Percentiles rank a stretch among this genome's conserved stretches.
phyloP scores from a whole-genome alignment of 2,113 vertebrate species.

The Atlantisia rogersi region DNA sequence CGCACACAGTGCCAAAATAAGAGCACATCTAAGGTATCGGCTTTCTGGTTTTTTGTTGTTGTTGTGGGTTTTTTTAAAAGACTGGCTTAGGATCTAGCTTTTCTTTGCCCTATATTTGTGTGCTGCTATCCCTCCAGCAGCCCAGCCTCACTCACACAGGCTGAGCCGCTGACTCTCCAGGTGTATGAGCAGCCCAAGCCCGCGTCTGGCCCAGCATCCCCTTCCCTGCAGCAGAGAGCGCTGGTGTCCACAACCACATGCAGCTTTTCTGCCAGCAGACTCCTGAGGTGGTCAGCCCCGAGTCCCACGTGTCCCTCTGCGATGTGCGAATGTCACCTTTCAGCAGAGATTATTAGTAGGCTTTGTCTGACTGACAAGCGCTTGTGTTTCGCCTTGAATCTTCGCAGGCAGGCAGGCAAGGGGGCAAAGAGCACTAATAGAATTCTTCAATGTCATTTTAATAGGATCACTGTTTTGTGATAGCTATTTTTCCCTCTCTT shows the following conservation, averaged over 20 bases:
- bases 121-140: background rate
- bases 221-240: background rate
- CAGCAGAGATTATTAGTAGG: background rate
- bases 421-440: slow-evolving; percentile 57
- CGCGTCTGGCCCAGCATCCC: accelerated
- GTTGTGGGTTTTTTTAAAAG: background rate
- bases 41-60: too few relatives aligned
- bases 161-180: background rate
- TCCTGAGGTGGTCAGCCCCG: background rate
- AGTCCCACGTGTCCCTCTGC: background rate
- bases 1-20: background rate
- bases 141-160: accelerated
- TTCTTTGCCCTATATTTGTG: background rate
- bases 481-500: slow-evolving; percentile 13
- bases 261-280: background rate
- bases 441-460: slow-evolving; percentile 60
- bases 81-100: background rate
- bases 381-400: background rate
- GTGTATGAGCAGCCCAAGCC: accelerated
- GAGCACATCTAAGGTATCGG: too few relatives aligned
- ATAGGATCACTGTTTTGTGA: slow-evolving; percentile 46
- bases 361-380: slow-evolving; percentile 36
- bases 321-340: slow-evolving; percentile 19
- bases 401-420: slow-evolving; percentile 25
- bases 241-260: background rate